Evolutionary conservation across 2,113 vertebrate species (phyloP).

Genomic region (Bubalus kerabau): DNA sequence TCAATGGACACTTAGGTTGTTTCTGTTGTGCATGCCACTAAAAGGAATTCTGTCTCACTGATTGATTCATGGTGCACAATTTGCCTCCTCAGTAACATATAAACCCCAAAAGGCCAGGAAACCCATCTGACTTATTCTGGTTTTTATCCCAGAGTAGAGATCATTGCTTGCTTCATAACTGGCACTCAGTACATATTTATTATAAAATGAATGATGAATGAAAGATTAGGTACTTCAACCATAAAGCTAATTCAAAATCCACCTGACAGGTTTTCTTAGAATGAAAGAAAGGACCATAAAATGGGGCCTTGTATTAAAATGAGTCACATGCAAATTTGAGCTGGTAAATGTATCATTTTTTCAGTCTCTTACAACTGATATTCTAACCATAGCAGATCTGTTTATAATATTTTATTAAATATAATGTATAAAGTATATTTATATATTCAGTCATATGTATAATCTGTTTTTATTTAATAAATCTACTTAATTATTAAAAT

Average conservation of each 20-base stretch:
- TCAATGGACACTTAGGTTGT: neutral
- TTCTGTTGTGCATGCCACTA: neutral
- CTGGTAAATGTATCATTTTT: neutral
- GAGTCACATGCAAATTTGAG: neutral
- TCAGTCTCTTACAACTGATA: neutral
- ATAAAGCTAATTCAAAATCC: neutral
- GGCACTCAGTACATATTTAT: neutral
- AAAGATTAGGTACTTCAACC: neutral
- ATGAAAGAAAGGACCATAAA: neutral
- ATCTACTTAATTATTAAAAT: constrained; percentile 4
- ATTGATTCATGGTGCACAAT: neutral
- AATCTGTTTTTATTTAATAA: neutral
- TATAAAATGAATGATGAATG: neutral
- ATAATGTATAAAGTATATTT: neutral
- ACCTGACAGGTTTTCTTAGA: neutral
- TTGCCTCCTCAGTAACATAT: neutral
- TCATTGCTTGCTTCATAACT: neutral
- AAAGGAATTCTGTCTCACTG: neutral
- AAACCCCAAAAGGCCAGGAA: neutral
- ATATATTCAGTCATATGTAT: neutral
- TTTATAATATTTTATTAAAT: neutral
- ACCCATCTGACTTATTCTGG: neutral
- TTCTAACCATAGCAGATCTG: neutral
- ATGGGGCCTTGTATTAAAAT: constrained; percentile 4
- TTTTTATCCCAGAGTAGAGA: neutral